phyloP scores from a whole-genome alignment of 2,888 invertebrate genomes.

The Hydraecia micacea region DNA sequence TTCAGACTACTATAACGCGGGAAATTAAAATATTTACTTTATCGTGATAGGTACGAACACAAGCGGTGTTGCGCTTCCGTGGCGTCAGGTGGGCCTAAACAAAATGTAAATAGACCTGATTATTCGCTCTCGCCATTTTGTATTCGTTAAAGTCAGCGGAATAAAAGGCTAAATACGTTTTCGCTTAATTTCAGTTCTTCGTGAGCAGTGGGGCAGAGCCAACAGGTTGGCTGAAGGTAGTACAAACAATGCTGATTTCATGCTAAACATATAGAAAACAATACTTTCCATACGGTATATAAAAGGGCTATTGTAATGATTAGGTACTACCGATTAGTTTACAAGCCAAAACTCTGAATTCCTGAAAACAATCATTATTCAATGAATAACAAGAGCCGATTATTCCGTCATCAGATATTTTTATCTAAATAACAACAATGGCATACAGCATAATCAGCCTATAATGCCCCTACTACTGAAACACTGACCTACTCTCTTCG shows the following conservation, averaged over 20 bases:
- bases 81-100: conserved; percentile 82
- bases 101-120: conserved; percentile 84
- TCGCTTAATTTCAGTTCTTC: conserved; percentile 73
- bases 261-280: background rate
- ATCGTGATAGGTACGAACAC: conserved; percentile 68
- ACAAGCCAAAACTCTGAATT: background rate
- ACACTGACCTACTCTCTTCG: background rate
- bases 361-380: background rate
- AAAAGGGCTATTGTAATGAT: conserved; percentile 8
- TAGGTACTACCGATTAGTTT: background rate
- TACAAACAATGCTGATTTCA: conserved; percentile 12
- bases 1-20: conserved; percentile 49
- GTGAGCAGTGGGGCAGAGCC: conserved; percentile 51
- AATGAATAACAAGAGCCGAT: background rate
- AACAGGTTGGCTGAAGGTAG: background rate
- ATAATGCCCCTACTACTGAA: background rate
- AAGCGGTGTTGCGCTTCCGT: conserved; percentile 63
- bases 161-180: conserved; percentile 75
- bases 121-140: conserved; percentile 80
- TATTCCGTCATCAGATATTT: background rate
- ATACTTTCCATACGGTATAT: conserved; percentile 10
- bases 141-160: conserved; percentile 79
- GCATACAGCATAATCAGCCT: no score
- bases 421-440: background rate
- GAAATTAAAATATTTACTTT: conserved; percentile 71